phyloP scores from a whole-genome alignment of 2,888 invertebrate species.

The Xiphydria camelus region DNA sequence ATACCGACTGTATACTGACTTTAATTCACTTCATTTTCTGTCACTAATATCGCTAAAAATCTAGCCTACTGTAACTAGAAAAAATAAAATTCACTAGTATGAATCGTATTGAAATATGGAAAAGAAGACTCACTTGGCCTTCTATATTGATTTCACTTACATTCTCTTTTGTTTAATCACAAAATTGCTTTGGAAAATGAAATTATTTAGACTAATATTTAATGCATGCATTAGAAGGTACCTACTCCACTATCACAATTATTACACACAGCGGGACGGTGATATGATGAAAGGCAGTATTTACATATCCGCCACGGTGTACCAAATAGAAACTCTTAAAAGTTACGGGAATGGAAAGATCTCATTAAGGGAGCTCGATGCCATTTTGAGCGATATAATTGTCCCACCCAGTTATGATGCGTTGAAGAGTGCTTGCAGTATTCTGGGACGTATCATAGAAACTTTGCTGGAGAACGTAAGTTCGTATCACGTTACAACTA shows the following conservation, averaged over 20 bases:
- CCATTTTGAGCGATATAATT: constrained; percentile 35
- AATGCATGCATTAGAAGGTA: too few species aligned
- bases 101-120: too few species aligned
- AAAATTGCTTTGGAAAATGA: too few species aligned
- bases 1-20: neutral
- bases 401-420: constrained; percentile 16
- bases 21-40: too few species aligned
- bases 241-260: too few species aligned
- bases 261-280: constrained; percentile 31
- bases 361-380: constrained; percentile 40
- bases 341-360: constrained; percentile 31
- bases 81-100: too few species aligned
- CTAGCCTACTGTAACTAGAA: too few species aligned
- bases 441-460: constrained; percentile 1
- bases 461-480: constrained; percentile 23
- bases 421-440: constrained; percentile 10
- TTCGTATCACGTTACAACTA: constrained; percentile 4
- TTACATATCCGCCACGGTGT: constrained; percentile 28
- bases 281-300: constrained; percentile 28
- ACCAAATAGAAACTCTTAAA: constrained; percentile 35
- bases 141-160: too few species aligned
- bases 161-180: too few species aligned
- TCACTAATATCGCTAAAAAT: too few species aligned
- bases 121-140: too few species aligned
- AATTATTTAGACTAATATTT: too few species aligned